Evolutionary conservation across 2,888 invertebrate species (phyloP), one percentile per base, ranked within the genome.

Genomic region (Caenorhabditis uteleia): DNA sequence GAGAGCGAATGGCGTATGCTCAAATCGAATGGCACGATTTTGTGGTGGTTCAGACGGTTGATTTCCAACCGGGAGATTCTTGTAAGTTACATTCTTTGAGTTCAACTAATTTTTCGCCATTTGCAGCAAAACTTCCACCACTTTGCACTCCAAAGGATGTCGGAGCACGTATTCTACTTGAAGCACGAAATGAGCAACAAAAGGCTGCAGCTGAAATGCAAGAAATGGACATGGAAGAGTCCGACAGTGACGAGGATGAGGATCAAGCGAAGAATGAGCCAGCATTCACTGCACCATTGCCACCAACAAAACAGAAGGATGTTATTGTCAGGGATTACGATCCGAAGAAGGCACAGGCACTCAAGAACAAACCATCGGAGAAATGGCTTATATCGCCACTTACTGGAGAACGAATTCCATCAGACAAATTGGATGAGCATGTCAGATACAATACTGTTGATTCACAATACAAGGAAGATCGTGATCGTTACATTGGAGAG

Each of bases 21-120:
- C 93, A 93, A 82, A 95, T 98, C 68, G 98, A 99, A 84, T 99
- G 98, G 98, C 98, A 99, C 84, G 97, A 98, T 85, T 99, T 99
- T 85, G 97, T 98, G 1, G 97, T 99, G 0, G 98, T 99, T 0
- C 98, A 99, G 86, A 97, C 97, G 0, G 97, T 99, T 0, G 98
- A 99, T 85, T 99, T 97, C 84, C 94, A 95, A 76, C 91, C 93
- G 0, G 92, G 92, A 78, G 98, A 99, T 85, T 90, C 90, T 12
- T 93, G 94, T 0, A 68, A 55, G 70, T 46, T 40, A 34, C 20
- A 20, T 20, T 8, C n/a, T 20, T 36, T 7, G n/a, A 16, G 20
- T 25, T 6, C 6, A 27, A 23, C 27, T 29, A 18, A 33, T 14
- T 27, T 51, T 29, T 16, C 21, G 18, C 20, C 18, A 44, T n/a